Percentiles rank a stretch among this genome's conserved stretches.
These are phyloP conservation scores for Blennius ocellaris DNA, from an alignment of 2,113 vertebrate genomes.

Conservation along the genomic window DNA sequence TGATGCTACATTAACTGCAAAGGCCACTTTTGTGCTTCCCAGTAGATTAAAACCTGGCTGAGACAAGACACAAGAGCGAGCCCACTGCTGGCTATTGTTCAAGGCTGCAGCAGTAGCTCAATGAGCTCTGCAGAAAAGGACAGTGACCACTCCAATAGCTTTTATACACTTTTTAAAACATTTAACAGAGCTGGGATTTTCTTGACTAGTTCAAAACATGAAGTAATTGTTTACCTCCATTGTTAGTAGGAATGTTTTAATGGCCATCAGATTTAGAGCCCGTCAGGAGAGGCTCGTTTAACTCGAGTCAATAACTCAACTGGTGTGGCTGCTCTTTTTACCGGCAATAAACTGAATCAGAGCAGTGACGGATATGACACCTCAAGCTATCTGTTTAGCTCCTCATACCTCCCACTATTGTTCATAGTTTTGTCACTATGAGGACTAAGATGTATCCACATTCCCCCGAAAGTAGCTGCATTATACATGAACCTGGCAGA, in stretches of 20 bases:
- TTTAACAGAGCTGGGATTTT: conserved; percentile 23
- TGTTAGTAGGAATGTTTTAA: conserved; percentile 16
- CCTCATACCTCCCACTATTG: neutral
- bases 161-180: neutral
- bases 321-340: conserved; percentile 5
- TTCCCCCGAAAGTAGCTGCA: conserved; percentile 3
- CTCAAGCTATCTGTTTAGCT: neutral
- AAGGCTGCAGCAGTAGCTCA: conserved; percentile 59
- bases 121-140: conserved; percentile 42
- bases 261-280: conserved; percentile 3
- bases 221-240: neutral
- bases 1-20: conserved; percentile 77
- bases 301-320: conserved; percentile 8
- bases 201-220: neutral
- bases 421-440: neutral
- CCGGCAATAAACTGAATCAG: conserved; percentile 13
- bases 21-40: conserved; percentile 58
- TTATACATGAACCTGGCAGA: conserved; percentile 23
- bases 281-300: conserved; percentile 4
- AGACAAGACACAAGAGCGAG: conserved; percentile 56
- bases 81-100: conserved; percentile 63
- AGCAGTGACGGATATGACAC: conserved; percentile 23
- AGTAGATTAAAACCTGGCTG: conserved; percentile 48
- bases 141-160: conserved; percentile 24
- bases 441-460: conserved; percentile 3